Evolutionary conservation across 2,113 vertebrate genomes (phyloP).

Genomic region (Dermatemys mawii): DNA sequence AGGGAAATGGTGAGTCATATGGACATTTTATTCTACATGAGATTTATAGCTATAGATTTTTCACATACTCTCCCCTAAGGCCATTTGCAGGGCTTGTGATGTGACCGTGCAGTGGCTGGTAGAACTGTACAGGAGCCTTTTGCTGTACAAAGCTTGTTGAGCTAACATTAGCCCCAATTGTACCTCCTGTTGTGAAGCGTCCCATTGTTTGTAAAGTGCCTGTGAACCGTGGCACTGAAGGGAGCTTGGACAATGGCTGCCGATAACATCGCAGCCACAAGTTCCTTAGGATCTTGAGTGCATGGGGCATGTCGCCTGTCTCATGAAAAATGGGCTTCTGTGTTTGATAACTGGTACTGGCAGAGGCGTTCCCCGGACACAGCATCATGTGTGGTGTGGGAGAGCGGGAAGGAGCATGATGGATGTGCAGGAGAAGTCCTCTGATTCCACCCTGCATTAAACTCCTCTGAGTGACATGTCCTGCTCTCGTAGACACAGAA

Average conservation of each 20-base stretch:
- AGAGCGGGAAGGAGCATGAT: not conserved
- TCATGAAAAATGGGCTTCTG: rapidly evolving
- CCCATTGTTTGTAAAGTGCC: not conserved
- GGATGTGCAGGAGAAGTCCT: not conserved
- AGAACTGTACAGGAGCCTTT: not conserved
- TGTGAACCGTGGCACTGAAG: not conserved
- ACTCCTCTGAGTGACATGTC: not conserved
- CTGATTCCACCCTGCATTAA: not conserved
- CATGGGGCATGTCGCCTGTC: not conserved
- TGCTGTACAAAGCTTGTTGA: not conserved
- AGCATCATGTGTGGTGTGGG: not conserved
- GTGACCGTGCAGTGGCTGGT: not conserved
- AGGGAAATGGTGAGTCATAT: not conserved
- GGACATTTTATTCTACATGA: not conserved
- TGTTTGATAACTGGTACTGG: rapidly evolving
- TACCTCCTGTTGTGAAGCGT: not conserved
- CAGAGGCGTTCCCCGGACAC: not conserved
- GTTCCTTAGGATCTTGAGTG: not conserved
- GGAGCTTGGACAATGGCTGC: not conserved
- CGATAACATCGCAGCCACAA: not conserved
- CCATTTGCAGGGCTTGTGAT: not conserved
- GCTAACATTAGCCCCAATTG: not conserved
- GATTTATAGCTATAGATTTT: not conserved
- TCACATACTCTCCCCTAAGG: not conserved
- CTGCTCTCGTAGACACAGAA: not conserved